Evolutionary conservation across 2,113 vertebrate genomes (phyloP).

Genomic region (Hemichromis elongatus): DNA sequence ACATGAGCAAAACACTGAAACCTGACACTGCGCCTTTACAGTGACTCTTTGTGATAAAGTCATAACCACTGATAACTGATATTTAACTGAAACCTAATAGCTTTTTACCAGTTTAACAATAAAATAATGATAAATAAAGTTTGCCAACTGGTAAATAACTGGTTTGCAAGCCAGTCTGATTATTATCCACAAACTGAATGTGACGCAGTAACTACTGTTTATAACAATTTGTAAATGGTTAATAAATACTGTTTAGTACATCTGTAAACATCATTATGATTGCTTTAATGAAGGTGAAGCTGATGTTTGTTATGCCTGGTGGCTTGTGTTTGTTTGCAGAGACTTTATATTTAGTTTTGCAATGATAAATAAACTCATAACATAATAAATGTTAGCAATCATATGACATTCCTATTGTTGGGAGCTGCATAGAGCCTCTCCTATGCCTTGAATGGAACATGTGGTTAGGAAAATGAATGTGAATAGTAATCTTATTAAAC

Average conservation of each 20-base stretch:
- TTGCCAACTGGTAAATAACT: neutral
- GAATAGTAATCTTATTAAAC: neutral
- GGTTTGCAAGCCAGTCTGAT: neutral
- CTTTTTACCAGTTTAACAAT: neutral
- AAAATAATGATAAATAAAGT: neutral
- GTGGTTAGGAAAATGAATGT: neutral
- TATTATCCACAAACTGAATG: neutral
- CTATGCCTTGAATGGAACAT: neutral
- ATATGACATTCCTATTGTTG: neutral
- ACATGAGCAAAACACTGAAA: neutral
- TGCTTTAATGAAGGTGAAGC: neutral
- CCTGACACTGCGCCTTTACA: neutral
- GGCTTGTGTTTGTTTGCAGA: neutral
- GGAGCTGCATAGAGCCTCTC: neutral
- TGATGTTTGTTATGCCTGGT: neutral
- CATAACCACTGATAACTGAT: neutral
- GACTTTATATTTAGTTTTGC: neutral
- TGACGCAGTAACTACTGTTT: neutral
- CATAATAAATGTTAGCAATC: neutral
- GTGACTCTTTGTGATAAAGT: neutral
- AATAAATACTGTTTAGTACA: neutral
- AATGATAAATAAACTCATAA: neutral
- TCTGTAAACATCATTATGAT: neutral
- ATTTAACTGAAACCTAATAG: neutral
- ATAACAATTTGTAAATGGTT: neutral